A percentile compares a stretch with the other conserved stretches of the same genome.
Conservation (phyloP, 2,113 vertebrate genomes). For the Emydura subglobosa region DNA sequence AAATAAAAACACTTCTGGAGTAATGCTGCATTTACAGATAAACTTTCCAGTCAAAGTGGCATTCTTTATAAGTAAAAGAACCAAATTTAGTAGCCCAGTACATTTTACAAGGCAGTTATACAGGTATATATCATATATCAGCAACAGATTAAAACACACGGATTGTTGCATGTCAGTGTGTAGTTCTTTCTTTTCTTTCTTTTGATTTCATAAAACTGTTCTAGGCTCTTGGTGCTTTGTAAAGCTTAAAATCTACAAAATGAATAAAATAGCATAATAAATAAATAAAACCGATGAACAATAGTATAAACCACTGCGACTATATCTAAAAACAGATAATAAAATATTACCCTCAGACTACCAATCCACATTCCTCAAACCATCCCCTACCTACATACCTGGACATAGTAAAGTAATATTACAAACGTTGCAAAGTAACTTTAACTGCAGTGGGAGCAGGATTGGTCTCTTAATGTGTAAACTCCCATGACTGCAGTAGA, state of each 20-base stretch:
- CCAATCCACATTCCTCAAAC: neutral
- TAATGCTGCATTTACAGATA: neutral
- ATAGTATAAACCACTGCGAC: neutral
- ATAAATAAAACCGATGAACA: neutral
- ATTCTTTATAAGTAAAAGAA: slow-evolving; percentile 8
- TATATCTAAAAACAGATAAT: neutral
- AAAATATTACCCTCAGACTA: neutral
- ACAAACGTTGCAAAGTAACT: neutral
- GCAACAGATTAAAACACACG: slow-evolving; percentile 13
- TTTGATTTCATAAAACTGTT: neutral
- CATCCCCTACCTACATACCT: neutral
- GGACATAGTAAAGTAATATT: neutral
- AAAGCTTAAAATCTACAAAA: neutral
- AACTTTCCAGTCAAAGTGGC: slow-evolving; percentile 17
- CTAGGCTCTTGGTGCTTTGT: neutral
- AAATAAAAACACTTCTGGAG: slow-evolving; percentile 37
- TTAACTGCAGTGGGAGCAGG: neutral
- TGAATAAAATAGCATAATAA: neutral
- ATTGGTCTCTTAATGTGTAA: neutral
- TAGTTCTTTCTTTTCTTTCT: neutral
- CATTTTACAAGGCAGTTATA: neutral
- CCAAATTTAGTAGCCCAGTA: neutral
- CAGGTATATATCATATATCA: fast-evolving
- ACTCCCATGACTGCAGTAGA: neutral
- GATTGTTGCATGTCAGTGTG: neutral